Evolutionary conservation across 2,797 vertebrate genomes (phyloP).

Genomic region (Myotis planiceps): DNA sequence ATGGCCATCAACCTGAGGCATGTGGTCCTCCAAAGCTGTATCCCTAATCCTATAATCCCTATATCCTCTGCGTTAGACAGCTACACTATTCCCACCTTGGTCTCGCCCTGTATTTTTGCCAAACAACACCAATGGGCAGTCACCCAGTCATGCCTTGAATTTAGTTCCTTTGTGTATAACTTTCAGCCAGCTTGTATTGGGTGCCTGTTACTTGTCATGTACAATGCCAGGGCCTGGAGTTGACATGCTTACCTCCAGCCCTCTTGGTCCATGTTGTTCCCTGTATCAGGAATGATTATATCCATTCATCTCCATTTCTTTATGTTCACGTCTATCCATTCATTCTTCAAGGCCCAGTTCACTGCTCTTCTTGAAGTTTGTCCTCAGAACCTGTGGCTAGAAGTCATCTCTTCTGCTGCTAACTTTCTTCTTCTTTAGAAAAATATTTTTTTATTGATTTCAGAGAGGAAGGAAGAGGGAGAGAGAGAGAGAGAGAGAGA

Average conservation of each 20-base stretch:
- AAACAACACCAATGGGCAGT: rapidly evolving
- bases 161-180: not conserved
- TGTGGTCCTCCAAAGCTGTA: not conserved
- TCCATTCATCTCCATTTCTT: not conserved
- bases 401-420: not conserved
- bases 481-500: too few species aligned
- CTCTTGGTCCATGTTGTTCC: not conserved
- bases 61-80: rapidly evolving
- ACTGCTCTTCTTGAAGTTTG: not conserved
- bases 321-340: not conserved
- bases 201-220: rapidly evolving
- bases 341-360: not conserved
- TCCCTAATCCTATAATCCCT: not conserved
- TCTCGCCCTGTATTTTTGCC: not conserved
- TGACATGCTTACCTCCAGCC: not conserved
- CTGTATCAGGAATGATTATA: not conserved
- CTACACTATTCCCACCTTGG: rapidly evolving
- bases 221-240: not conserved
- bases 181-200: not conserved
- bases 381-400: not conserved
- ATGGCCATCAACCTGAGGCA: not conserved
- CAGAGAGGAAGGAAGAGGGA: too few species aligned
- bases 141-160: not conserved
- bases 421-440: not conserved
- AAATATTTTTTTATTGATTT: too few species aligned